Conservation (phyloP, 2,888 invertebrate genomes). For the Thera obeliscata region DNA sequence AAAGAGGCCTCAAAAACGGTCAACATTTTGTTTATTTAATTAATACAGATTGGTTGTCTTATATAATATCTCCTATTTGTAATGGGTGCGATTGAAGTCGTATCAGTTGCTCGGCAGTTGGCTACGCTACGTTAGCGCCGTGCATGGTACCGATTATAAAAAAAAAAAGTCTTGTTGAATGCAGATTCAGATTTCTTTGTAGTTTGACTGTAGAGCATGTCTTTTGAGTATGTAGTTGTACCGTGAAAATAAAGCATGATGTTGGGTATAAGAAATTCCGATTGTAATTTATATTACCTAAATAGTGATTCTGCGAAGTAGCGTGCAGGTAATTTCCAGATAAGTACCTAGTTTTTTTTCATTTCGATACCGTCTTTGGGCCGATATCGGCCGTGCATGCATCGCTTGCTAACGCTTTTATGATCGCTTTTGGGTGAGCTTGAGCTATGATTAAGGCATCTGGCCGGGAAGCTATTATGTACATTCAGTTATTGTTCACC, state of each 20-base stretch:
- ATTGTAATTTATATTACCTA: no score
- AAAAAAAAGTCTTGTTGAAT: background rate
- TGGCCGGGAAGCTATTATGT: no score
- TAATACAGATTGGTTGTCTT: background rate
- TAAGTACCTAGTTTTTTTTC: no score
- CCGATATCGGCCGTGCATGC: no score
- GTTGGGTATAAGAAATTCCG: background rate
- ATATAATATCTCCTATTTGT: background rate
- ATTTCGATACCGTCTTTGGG: no score
- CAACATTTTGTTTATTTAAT: background rate
- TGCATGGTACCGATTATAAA: constrained; percentile 4
- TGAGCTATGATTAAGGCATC: no score
- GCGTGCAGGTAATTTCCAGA: no score
- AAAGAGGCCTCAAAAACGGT: constrained; percentile 9
- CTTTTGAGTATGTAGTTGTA: background rate
- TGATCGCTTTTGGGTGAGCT: no score
- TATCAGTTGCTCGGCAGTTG: constrained; percentile 8
- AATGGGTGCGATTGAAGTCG: constrained; percentile 9
- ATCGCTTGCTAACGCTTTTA: no score
- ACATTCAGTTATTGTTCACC: no score
- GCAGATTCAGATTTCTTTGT: background rate
- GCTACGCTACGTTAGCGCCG: constrained; percentile 16
- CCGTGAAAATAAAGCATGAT: background rate
- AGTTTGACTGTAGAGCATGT: background rate
- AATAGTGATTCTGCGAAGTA: no score